phyloP scores from a whole-genome alignment of 2,797 vertebrate species.

The Podargus strigoides region DNA sequence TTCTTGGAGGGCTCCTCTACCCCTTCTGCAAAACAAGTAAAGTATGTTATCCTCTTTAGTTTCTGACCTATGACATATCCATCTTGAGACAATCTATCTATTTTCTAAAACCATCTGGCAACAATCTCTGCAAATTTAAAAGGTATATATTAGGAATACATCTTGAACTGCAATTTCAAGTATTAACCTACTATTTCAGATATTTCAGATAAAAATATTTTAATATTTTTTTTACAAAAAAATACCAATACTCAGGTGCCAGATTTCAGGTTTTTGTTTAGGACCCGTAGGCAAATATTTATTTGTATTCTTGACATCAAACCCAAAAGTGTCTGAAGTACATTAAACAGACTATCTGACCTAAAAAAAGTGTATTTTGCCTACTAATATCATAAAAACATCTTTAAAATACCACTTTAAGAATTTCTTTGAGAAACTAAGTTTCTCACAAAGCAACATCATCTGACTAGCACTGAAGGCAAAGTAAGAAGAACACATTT shows the following conservation, averaged over 20 bases:
- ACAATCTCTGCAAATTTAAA: not conserved
- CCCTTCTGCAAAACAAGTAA: constrained; percentile 73
- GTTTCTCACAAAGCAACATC: not conserved
- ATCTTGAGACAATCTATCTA: not conserved
- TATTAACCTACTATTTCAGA: not conserved
- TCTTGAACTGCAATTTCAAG: not conserved
- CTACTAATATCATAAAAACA: not conserved
- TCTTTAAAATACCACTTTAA: not conserved
- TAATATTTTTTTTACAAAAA: not conserved
- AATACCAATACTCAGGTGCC: not conserved
- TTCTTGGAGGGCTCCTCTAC: constrained; percentile 73
- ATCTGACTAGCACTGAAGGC: not conserved
- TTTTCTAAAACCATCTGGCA: not conserved
- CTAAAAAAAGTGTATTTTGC: not conserved
- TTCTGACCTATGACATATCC: not conserved
- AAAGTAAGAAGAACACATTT: not conserved
- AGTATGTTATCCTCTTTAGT: constrained; percentile 13
- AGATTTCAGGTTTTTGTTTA: not conserved
- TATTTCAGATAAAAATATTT: too few species aligned
- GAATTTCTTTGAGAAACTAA: not conserved
- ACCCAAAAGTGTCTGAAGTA: not conserved
- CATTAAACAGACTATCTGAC: not conserved
- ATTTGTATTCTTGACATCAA: not conserved
- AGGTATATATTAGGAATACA: not conserved
- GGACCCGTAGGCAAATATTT: fast-evolving